phyloP scores from a whole-genome alignment of 1,140 invertebrate species.

The Drosophila sproati region DNA sequence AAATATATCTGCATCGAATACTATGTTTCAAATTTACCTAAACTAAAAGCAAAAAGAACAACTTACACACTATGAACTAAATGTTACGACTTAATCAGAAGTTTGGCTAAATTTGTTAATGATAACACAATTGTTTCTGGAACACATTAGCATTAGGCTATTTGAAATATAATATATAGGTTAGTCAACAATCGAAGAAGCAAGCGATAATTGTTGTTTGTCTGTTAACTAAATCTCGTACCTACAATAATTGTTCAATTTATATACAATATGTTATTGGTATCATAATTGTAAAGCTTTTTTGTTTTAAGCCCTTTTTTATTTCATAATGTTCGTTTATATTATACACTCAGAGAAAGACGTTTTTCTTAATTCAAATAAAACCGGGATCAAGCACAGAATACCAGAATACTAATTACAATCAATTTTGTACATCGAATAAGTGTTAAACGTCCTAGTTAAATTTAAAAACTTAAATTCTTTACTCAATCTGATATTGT shows the following conservation, averaged over 20 bases:
- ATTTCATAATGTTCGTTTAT: not conserved
- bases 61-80: slow-evolving; percentile 31
- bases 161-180: slow-evolving; percentile 44
- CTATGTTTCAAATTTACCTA: slow-evolving; percentile 51
- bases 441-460: no score
- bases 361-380: not conserved
- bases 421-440: not conserved
- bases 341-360: not conserved
- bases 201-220: slow-evolving; percentile 20
- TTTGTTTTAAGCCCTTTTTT: slow-evolving; percentile 49
- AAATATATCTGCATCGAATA: slow-evolving; percentile 4
- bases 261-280: slow-evolving; percentile 30
- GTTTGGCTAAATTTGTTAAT: slow-evolving; percentile 69
- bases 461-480: no score
- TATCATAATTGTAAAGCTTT: slow-evolving; percentile 63
- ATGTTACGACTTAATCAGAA: slow-evolving; percentile 48
- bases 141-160: slow-evolving; percentile 71
- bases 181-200: slow-evolving; percentile 36
- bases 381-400: not conserved
- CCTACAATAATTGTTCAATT: not conserved
- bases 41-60: slow-evolving; percentile 58
- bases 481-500: no score
- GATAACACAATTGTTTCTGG: slow-evolving; percentile 67
- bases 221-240: slow-evolving; percentile 16
- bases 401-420: not conserved